These are phyloP conservation scores for Doris montereyensis DNA, from an alignment of 2,888 invertebrate genomes.

Conservation along the genomic window DNA sequence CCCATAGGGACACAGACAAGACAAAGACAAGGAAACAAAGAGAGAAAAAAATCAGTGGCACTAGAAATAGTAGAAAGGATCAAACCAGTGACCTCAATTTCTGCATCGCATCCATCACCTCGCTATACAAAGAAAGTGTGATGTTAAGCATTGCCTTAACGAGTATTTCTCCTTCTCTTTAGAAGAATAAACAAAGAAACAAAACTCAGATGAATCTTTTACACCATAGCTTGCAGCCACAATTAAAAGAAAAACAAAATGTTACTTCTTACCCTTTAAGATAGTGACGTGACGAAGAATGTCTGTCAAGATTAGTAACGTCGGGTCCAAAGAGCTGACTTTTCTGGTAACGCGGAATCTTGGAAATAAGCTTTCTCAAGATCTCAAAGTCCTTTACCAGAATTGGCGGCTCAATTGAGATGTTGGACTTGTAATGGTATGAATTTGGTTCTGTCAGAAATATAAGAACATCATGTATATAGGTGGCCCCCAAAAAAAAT, in stretches of 20 bases:
- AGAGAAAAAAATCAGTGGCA: too few species aligned
- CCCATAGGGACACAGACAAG: too few species aligned
- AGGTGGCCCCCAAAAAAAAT: too few species aligned
- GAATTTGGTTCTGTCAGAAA: conserved; percentile 46
- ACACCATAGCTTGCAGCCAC: neutral
- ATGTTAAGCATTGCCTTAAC: neutral
- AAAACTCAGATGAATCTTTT: neutral
- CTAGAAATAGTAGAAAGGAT: too few species aligned
- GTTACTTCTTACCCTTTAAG: conserved; percentile 31
- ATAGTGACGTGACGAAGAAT: conserved; percentile 12
- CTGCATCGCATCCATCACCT: too few species aligned
- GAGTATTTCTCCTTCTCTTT: neutral
- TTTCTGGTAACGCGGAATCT: conserved; percentile 43
- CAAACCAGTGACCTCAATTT: too few species aligned
- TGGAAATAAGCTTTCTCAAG: conserved; percentile 43
- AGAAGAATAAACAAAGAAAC: neutral
- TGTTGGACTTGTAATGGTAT: conserved; percentile 43
- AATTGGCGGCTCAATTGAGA: conserved; percentile 43
- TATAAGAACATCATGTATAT: too few species aligned
- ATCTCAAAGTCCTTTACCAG: conserved; percentile 48
- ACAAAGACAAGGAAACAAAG: too few species aligned
- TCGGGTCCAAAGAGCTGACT: conserved; percentile 54
- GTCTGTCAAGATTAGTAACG: conserved; percentile 48
- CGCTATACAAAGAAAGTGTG: too few species aligned
- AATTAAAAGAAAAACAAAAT: neutral